These are phyloP conservation scores for Physocephala rufipes DNA, from an alignment of 2,888 invertebrate genomes.

Conservation along the genomic window DNA sequence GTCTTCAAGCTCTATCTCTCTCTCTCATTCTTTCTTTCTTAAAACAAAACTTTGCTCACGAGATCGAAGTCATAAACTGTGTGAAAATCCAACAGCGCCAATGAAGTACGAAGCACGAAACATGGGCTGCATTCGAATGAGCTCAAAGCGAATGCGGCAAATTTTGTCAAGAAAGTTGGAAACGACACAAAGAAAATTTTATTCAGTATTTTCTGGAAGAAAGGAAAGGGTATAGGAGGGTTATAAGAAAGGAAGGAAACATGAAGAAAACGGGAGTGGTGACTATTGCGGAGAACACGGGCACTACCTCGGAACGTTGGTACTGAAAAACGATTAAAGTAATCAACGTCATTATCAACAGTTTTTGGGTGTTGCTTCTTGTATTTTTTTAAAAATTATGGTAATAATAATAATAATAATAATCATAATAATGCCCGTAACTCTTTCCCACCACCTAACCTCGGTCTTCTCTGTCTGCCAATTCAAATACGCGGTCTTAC, in stretches of 20 bases:
- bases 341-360: background rate
- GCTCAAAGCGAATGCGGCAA: background rate
- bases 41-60: background rate
- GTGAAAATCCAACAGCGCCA: slow-evolving; percentile 32
- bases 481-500: background rate
- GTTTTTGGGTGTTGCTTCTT: too few species aligned
- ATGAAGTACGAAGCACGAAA: slow-evolving; percentile 18
- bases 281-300: too few species aligned
- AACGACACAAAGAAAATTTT: too few species aligned
- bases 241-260: too few species aligned
- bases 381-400: too few species aligned
- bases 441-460: too few species aligned
- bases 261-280: too few species aligned
- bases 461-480: background rate
- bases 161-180: background rate
- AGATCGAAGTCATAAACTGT: slow-evolving; percentile 37
- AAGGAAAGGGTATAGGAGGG: background rate
- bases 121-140: slow-evolving; percentile 18
- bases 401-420: too few species aligned
- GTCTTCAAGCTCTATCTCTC: too few species aligned
- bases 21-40: too few species aligned
- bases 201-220: background rate
- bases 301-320: too few species aligned
- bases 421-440: too few species aligned
- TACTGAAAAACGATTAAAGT: background rate